A percentile compares a stretch with the other conserved stretches of the same genome.
Conservation (phyloP, 1,140 invertebrate species). For the Melitaea cinxia region DNA sequence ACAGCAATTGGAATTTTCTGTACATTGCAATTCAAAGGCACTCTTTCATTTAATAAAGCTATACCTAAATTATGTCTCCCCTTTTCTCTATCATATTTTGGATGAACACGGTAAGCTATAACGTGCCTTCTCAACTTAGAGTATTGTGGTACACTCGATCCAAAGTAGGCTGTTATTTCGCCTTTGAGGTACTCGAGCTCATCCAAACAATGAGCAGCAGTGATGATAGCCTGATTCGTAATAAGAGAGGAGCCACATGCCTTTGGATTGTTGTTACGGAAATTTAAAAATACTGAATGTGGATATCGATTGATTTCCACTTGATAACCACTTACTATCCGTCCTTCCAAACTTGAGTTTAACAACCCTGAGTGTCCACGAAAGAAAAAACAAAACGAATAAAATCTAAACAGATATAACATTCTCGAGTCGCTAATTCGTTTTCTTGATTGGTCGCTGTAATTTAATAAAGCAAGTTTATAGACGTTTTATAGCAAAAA, state of each 20-base stretch:
- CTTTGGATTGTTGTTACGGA: constrained; percentile 22
- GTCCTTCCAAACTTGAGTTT: constrained; percentile 19
- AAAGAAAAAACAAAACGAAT: constrained; percentile 3
- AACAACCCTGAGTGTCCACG: constrained; percentile 2
- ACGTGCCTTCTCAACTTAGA: constrained; percentile 26
- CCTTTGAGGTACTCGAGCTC: constrained; percentile 24
- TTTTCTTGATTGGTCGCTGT: constrained; percentile 33
- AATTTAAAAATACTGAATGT: constrained; percentile 34
- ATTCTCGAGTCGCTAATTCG: constrained; percentile 32
- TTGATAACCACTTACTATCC: constrained; percentile 36
- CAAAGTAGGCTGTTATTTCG: constrained; percentile 29
- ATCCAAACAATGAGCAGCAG: constrained; percentile 41
- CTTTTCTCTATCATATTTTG: constrained; percentile 22
- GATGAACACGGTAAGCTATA: constrained; percentile 27
- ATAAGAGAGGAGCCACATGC: constrained; percentile 39
- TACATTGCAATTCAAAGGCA: constrained; percentile 21
- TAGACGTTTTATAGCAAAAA: constrained; percentile 27
- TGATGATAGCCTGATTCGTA: constrained; percentile 29
- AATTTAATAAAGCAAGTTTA: constrained; percentile 29
- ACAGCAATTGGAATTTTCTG: constrained; percentile 33
- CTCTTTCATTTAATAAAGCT: constrained; percentile 26
- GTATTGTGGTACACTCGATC: constrained; percentile 28
- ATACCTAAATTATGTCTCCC: constrained; percentile 35
- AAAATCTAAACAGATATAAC: constrained; percentile 17
- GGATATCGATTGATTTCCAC: constrained; percentile 33